Conservation (phyloP, 2,888 invertebrate genomes). For the Onchidella celtica region DNA sequence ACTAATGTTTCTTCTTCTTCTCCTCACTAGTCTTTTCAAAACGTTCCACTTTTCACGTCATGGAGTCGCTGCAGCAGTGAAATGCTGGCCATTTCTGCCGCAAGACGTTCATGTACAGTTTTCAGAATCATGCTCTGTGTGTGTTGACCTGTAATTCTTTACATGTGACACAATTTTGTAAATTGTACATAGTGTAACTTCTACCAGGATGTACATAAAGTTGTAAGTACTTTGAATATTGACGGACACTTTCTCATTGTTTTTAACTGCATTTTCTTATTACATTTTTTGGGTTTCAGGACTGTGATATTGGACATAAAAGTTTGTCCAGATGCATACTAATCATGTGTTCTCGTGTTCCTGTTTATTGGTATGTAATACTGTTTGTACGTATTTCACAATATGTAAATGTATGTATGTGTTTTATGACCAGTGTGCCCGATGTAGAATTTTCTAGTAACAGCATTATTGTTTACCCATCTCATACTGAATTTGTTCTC, state of each 20-base stretch:
- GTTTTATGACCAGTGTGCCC: no score
- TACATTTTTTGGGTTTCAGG: constrained; percentile 6
- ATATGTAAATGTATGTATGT: no score
- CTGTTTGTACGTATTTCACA: no score
- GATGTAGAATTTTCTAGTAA: no score
- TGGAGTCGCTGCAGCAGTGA: neutral
- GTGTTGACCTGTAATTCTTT: neutral
- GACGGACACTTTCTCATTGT: neutral
- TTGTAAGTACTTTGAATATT: neutral
- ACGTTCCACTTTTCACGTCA: neutral
- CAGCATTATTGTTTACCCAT: no score
- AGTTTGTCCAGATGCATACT: constrained; percentile 6
- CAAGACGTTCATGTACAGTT: no score
- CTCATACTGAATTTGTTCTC: no score
- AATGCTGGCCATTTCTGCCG: constrained; percentile 42
- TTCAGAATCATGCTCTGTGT: no score
- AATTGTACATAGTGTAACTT: constrained; percentile 25
- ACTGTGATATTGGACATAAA: constrained; percentile 24
- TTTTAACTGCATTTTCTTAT: neutral
- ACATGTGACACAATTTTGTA: constrained; percentile 11
- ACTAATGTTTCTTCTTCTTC: neutral
- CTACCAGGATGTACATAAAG: no score
- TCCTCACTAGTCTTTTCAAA: neutral
- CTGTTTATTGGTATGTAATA: no score
- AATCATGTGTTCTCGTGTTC: constrained; percentile 3